phyloP scores from a whole-genome alignment of 2,888 invertebrate genomes.

The Heliconius ismenius region DNA sequence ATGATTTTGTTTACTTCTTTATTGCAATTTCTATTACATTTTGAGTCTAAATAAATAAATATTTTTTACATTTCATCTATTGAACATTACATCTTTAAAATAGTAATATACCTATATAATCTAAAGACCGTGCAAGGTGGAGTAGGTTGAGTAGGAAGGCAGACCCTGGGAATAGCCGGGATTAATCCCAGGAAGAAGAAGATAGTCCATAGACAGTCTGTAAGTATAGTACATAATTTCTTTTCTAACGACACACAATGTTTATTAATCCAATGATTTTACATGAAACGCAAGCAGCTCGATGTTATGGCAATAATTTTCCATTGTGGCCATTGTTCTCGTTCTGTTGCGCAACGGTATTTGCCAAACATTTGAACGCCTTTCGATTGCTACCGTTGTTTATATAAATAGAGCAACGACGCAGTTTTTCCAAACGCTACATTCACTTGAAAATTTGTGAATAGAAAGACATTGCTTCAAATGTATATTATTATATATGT shows the following conservation, averaged over 20 bases:
- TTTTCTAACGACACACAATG: slow-evolving; percentile 8
- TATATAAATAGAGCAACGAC: slow-evolving; percentile 57
- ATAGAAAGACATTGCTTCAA: background rate
- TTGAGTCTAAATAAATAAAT: background rate
- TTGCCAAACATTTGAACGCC: slow-evolving; percentile 70
- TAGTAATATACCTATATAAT: background rate
- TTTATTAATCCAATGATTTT: slow-evolving; percentile 23
- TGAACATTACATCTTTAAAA: no score
- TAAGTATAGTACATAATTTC: background rate
- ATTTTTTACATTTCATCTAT: no score
- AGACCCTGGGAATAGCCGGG: no score
- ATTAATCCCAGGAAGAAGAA: no score
- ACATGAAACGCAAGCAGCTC: slow-evolving; percentile 44
- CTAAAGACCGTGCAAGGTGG: no score
- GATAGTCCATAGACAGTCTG: background rate
- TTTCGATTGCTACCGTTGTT: slow-evolving; percentile 66
- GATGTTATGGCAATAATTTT: slow-evolving; percentile 74
- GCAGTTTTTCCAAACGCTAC: slow-evolving; percentile 28
- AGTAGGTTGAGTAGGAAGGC: no score
- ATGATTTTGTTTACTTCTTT: no score
- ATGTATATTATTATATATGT: background rate
- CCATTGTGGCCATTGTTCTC: slow-evolving; percentile 69
- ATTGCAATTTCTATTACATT: background rate
- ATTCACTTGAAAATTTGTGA: slow-evolving; percentile 2
- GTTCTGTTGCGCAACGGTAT: slow-evolving; percentile 70